Percentiles rank a stretch among this genome's conserved stretches.
Evolutionary conservation across 2,797 vertebrate genomes (phyloP).

Genomic region (Phalloptychus januarius): DNA sequence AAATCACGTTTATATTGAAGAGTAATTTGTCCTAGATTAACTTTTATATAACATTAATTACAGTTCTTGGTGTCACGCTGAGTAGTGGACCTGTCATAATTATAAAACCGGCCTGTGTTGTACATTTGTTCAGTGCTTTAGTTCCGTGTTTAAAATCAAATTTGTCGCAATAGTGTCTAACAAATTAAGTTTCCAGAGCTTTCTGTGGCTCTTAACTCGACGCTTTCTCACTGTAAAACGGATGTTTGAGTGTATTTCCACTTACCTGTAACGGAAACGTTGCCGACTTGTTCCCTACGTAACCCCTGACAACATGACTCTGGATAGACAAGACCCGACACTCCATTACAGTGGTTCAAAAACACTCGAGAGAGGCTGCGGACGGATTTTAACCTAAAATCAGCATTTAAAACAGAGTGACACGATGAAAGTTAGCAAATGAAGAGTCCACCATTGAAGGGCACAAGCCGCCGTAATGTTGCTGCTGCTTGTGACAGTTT

Average conservation of each 20-base stretch:
- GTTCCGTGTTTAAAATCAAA: neutral
- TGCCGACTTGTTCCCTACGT: conserved; percentile 94
- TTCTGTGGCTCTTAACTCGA: neutral
- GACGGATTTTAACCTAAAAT: neutral
- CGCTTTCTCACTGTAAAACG: neutral
- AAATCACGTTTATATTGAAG: too few species aligned
- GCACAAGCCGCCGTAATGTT: neutral
- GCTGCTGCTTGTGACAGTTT: conserved; percentile 4
- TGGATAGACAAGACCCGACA: conserved; percentile 94
- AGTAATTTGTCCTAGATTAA: too few species aligned
- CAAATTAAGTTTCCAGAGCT: too few species aligned
- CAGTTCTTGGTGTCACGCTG: neutral
- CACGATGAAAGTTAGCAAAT: conserved; percentile 6
- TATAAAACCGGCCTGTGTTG: neutral
- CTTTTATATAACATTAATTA: too few species aligned
- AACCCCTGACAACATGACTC: conserved; percentile 96
- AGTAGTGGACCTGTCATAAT: too few species aligned
- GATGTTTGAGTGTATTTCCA: conserved; percentile 27
- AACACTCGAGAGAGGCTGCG: conserved; percentile 2
- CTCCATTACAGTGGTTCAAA: conserved; percentile 69
- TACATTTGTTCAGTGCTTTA: neutral
- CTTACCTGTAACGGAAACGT: conserved; percentile 93
- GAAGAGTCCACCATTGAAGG: conserved; percentile 41
- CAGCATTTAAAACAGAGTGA: conserved; percentile 8
- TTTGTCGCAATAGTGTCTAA: neutral